phyloP scores from a whole-genome alignment of 2,797 vertebrate genomes.

The Gymnopithys bicolor region DNA sequence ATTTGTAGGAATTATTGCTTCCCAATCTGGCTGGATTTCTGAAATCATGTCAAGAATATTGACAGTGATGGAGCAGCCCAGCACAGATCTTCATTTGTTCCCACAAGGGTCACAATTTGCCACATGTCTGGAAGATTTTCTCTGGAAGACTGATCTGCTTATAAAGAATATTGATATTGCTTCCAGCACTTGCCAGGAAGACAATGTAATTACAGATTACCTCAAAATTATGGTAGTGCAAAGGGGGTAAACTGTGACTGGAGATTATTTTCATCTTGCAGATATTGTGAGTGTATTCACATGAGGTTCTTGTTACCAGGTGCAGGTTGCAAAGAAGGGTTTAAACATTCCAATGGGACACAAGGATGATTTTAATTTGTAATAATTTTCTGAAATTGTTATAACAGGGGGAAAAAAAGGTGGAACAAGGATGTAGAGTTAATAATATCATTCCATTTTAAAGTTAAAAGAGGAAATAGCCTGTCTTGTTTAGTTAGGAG shows the following conservation, averaged over 20 bases:
- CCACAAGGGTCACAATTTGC: neutral
- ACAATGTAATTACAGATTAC: neutral
- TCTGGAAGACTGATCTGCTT: neutral
- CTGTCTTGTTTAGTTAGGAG: neutral
- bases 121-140: neutral
- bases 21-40: neutral
- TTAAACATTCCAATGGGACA: neutral
- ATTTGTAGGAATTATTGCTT: neutral
- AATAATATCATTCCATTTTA: neutral
- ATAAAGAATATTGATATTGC: neutral
- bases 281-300: neutral
- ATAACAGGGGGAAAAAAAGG: neutral
- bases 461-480: neutral
- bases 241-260: neutral
- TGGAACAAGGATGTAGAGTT: neutral
- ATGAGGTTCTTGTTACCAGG: neutral
- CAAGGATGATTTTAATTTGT: neutral
- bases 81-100: neutral
- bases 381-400: neutral
- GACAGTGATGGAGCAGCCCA: conserved; percentile 1
- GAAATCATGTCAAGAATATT: neutral
- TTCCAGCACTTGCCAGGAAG: neutral
- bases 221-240: neutral
- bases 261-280: neutral
- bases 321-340: neutral